Evolutionary conservation across 2,113 vertebrate species (phyloP).

Genomic region (Sturnira hondurensis): DNA sequence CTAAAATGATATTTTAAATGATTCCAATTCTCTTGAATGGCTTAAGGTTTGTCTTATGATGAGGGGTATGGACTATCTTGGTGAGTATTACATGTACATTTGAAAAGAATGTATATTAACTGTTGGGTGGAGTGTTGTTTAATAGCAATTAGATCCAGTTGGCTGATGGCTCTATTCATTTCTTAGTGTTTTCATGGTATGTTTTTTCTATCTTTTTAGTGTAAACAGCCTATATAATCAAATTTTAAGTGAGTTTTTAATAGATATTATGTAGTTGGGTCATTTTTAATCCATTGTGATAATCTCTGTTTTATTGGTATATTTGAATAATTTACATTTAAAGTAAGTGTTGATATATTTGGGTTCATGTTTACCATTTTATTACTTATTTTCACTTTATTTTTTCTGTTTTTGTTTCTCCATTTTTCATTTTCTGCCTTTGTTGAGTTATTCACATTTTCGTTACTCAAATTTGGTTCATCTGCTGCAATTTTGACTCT

Average conservation of each 20-base stretch:
- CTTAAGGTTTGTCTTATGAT: not conserved
- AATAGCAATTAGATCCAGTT: rapidly evolving
- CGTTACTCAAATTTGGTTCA: not conserved
- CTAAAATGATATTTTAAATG: not conserved
- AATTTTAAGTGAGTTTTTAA: not conserved
- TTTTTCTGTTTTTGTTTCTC: not conserved
- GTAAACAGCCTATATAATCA: not conserved
- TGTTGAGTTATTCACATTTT: not conserved
- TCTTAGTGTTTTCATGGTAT: not conserved
- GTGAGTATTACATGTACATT: not conserved
- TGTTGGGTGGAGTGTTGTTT: rapidly evolving
- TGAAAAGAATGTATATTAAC: not conserved
- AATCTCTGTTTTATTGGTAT: not conserved
- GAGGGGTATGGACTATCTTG: no score
- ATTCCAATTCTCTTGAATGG: not conserved
- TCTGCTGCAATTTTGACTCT: not conserved
- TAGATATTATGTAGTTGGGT: not conserved
- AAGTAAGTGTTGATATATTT: not conserved
- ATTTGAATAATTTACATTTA: not conserved
- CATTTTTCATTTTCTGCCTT: not conserved
- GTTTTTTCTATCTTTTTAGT: not conserved
- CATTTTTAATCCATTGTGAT: not conserved
- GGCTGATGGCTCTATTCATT: not conserved
- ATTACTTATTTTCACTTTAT: not conserved
- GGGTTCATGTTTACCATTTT: not conserved